Percentiles rank a stretch among this genome's conserved stretches.
Evolutionary conservation across 2,113 vertebrate species (phyloP).

Genomic region (Cervus canadensis): DNA sequence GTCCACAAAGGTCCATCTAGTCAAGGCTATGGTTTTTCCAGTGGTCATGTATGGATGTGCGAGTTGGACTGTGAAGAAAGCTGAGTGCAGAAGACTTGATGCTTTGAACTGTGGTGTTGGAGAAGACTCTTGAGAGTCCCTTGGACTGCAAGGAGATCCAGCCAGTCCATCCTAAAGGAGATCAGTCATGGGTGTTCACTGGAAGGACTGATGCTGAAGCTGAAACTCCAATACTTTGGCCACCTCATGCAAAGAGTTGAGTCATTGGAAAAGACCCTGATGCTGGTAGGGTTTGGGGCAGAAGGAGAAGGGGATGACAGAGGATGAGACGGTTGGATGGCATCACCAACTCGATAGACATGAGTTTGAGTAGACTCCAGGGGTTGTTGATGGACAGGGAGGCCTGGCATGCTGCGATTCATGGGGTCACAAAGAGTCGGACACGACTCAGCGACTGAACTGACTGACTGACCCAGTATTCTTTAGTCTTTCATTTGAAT

Average conservation of each 20-base stretch:
- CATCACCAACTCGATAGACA: background rate
- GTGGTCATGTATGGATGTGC: background rate
- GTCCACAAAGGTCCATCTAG: background rate
- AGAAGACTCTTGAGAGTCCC: background rate
- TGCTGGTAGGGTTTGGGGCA: background rate
- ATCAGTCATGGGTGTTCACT: background rate
- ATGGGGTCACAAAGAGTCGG: background rate
- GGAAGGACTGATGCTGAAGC: background rate
- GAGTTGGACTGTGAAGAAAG: background rate
- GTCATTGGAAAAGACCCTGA: background rate
- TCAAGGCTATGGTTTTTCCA: background rate
- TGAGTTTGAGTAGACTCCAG: background rate
- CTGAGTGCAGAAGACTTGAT: fast-evolving
- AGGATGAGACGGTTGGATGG: background rate
- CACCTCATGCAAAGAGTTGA: background rate
- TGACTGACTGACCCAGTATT: background rate
- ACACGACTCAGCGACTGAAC: background rate
- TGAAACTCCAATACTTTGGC: background rate
- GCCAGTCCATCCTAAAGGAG: background rate
- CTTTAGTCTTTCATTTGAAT: background rate
- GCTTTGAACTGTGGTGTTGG: background rate
- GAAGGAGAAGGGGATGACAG: background rate
- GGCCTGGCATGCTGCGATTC: fast-evolving
- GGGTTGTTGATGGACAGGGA: background rate
- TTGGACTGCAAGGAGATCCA: background rate